phyloP scores from a whole-genome alignment of 1,140 invertebrate species.

The Lepidurus apus region DNA sequence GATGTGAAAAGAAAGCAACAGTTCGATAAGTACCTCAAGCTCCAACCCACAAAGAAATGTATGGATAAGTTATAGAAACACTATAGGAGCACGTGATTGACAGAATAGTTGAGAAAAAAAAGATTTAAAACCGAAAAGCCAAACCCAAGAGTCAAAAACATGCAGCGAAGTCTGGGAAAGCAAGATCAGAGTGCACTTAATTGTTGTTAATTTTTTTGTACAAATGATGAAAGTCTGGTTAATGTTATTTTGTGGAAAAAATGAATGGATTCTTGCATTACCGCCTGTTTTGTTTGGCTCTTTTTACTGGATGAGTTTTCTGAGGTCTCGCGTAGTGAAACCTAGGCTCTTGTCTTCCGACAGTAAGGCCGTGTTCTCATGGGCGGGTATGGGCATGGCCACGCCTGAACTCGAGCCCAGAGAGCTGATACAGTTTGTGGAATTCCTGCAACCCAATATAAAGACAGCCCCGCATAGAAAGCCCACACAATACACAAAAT shows the following conservation, averaged over 20 bases:
- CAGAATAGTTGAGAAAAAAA: background rate
- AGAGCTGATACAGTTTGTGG: constrained; percentile 22
- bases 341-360: constrained; percentile 25
- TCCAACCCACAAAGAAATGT: background rate
- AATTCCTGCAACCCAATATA: constrained; percentile 10
- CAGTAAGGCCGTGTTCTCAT: constrained; percentile 29
- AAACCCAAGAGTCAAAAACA: constrained; percentile 4
- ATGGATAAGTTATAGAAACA: background rate
- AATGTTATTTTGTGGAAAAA: background rate
- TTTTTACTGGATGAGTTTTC: constrained; percentile 19
- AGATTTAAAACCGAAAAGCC: background rate
- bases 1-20: background rate
- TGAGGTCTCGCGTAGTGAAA: constrained; percentile 7
- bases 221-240: background rate
- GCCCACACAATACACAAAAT: background rate
- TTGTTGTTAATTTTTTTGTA: background rate
- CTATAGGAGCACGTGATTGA: background rate
- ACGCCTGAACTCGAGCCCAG: background rate
- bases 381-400: constrained; percentile 16
- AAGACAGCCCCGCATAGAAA: constrained; percentile 6
- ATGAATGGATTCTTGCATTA: constrained; percentile 9
- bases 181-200: constrained; percentile 19
- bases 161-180: background rate
- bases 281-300: constrained; percentile 17
- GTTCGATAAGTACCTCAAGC: background rate